These are phyloP conservation scores for Lithodes maja DNA, from an alignment of 2,888 invertebrate genomes.

Conservation along the genomic window DNA sequence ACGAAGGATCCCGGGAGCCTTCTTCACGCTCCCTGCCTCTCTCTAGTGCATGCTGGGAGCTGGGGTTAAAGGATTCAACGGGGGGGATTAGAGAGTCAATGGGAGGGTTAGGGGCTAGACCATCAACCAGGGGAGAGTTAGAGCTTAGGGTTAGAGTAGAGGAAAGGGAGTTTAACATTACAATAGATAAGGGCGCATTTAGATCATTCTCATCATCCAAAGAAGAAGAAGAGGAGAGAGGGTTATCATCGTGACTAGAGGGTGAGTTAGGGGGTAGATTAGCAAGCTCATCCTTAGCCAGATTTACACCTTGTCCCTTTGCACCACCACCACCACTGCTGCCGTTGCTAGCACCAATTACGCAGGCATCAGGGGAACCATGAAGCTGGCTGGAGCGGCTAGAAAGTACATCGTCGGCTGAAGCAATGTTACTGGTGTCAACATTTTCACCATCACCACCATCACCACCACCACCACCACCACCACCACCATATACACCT, in stretches of 20 bases:
- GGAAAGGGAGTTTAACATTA: not conserved
- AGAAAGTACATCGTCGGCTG: not conserved
- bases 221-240: conserved; percentile 34
- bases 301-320: conserved; percentile 23
- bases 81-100: not conserved
- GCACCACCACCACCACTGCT: not conserved
- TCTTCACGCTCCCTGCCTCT: conserved; percentile 26
- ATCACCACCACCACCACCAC: conserved; percentile 33
- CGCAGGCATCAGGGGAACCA: not conserved
- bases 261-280: conserved; percentile 18
- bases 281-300: not conserved
- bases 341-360: not conserved
- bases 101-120: not conserved
- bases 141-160: too few relatives aligned
- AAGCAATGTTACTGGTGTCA: rapidly evolving
- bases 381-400: not conserved
- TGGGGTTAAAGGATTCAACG: not conserved
- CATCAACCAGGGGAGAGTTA: too few relatives aligned
- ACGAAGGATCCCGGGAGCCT: not conserved
- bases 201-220: conserved; percentile 11
- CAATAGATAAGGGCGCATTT: too few relatives aligned
- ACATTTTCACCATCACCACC: not conserved
- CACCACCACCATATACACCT: not conserved
- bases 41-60: conserved; percentile 45
- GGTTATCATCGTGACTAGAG: conserved; percentile 40